A percentile compares a stretch with the other conserved stretches of the same genome.
phyloP scores from a whole-genome alignment of 2,113 vertebrate genomes.

The Bubo scandiacus region DNA sequence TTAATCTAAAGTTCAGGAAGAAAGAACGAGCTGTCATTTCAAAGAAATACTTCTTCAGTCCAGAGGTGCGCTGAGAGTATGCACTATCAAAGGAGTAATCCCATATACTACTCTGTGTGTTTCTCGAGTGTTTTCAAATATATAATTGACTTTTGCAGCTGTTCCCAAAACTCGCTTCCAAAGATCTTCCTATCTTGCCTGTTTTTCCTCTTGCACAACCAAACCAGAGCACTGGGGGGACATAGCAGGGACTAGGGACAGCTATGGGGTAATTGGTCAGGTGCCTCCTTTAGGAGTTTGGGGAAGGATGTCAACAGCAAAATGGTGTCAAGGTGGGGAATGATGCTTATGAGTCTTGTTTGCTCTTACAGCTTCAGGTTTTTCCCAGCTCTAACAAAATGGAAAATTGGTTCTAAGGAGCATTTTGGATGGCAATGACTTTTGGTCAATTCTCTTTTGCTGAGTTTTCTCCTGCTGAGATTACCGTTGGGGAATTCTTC shows the following conservation, averaged over 20 bases:
- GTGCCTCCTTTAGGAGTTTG: background rate
- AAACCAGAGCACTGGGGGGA: background rate
- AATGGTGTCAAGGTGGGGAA: background rate
- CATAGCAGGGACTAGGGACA: background rate
- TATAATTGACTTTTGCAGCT: background rate
- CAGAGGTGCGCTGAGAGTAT: background rate
- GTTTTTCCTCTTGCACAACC: background rate
- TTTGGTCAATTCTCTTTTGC: background rate
- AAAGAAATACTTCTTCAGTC: background rate
- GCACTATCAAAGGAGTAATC: background rate
- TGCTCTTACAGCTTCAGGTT: background rate
- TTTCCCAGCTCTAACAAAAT: background rate
- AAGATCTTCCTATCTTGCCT: background rate
- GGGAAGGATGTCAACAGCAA: background rate
- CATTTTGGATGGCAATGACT: background rate
- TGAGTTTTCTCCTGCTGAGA: background rate
- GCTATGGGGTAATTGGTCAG: background rate
- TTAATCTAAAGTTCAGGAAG: conserved; percentile 5
- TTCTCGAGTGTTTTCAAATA: background rate
- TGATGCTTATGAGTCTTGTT: background rate
- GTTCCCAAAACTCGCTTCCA: background rate
- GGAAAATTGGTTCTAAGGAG: background rate
- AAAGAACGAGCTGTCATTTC: background rate
- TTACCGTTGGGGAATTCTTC: background rate
- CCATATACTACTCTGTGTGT: background rate